phyloP scores from a whole-genome alignment of 2,113 vertebrate species.

The Oryzias javanicus region DNA sequence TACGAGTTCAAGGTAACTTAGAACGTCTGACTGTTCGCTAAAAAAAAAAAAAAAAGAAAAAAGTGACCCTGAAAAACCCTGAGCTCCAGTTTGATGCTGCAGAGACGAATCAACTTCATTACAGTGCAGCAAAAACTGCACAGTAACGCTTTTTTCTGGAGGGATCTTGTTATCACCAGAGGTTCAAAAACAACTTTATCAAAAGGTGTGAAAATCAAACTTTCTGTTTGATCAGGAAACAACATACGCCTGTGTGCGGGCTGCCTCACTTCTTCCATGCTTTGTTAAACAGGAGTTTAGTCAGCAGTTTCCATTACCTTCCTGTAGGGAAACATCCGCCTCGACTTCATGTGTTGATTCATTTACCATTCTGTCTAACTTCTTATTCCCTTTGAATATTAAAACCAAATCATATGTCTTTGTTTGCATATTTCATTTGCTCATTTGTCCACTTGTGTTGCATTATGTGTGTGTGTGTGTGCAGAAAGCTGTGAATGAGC shows the following conservation, averaged over 20 bases:
- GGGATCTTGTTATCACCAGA: too few species aligned
- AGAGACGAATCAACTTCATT: background rate
- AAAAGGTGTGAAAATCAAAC: too few species aligned
- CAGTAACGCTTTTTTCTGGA: slow-evolving; percentile 4
- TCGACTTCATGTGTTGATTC: background rate
- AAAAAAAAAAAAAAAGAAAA: background rate
- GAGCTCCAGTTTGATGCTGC: background rate
- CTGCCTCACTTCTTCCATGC: background rate
- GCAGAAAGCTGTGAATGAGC: slow-evolving; percentile 59
- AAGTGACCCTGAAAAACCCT: background rate
- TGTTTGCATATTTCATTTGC: slow-evolving; percentile 11
- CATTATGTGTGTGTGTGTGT: slow-evolving; percentile 24
- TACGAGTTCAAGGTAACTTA: slow-evolving; percentile 80
- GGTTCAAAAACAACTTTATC: too few species aligned
- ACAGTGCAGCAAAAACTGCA: slow-evolving; percentile 5
- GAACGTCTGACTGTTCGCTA: background rate
- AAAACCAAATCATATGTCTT: background rate
- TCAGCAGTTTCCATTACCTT: too few species aligned
- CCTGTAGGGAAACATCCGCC: too few species aligned
- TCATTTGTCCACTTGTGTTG: slow-evolving; percentile 39
- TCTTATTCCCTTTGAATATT: slow-evolving; percentile 4
- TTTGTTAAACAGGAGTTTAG: background rate
- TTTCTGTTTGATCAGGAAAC: too few species aligned
- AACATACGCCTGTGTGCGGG: background rate
- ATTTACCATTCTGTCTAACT: background rate